These are phyloP conservation scores for Nothura maculosa DNA, from an alignment of 2,797 vertebrate genomes.

Conservation along the genomic window DNA sequence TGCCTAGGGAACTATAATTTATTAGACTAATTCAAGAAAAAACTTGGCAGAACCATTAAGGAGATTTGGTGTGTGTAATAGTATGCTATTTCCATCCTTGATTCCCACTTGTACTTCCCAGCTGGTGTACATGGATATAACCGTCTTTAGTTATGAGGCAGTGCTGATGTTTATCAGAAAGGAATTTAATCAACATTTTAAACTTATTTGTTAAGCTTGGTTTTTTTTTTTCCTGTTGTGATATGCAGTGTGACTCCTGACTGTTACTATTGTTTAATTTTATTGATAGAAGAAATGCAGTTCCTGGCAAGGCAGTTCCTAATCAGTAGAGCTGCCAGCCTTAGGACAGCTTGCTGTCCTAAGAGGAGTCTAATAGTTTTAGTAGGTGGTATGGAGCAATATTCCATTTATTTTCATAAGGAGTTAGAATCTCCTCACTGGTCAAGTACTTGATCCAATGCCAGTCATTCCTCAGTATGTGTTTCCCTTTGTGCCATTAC, in stretches of 20 bases:
- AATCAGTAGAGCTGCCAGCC: background rate
- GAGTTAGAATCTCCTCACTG: background rate
- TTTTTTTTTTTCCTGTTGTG: background rate
- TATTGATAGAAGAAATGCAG: background rate
- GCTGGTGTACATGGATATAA: background rate
- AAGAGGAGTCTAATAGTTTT: background rate
- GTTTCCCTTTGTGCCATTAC: background rate
- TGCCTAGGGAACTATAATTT: background rate
- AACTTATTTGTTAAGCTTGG: background rate
- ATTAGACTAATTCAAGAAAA: background rate
- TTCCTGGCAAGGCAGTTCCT: background rate
- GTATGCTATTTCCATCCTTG: background rate
- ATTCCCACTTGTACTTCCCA: background rate
- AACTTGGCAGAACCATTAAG: background rate
- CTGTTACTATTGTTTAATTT: conserved; percentile 13
- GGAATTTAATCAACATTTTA: background rate
- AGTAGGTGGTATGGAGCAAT: background rate
- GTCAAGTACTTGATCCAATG: background rate
- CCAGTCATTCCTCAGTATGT: background rate
- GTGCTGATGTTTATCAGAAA: background rate
- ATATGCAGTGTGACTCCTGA: background rate
- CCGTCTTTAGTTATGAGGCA: background rate
- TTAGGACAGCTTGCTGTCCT: background rate
- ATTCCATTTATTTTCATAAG: conserved; percentile 4
- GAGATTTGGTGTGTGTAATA: background rate